Evolutionary conservation across 2,797 vertebrate genomes (phyloP).

Genomic region (Enteromius trimaculatus): DNA sequence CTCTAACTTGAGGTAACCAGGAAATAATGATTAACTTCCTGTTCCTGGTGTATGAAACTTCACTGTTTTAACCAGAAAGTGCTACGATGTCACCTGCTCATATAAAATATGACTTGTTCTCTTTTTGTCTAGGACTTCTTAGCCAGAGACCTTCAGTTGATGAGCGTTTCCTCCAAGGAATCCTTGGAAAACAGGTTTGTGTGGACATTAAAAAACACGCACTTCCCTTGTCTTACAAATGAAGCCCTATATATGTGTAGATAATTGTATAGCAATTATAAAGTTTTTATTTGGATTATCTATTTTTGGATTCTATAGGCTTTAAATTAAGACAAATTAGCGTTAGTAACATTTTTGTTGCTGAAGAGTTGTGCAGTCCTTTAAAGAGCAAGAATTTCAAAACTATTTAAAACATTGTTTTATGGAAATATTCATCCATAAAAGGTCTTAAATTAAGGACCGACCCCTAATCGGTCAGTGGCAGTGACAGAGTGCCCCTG

Average conservation of each 20-base stretch:
- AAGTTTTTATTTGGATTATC: background rate
- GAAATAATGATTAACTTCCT: constrained; percentile 50
- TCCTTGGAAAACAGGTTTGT: constrained; percentile 77
- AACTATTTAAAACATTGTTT: constrained; percentile 44
- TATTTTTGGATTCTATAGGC: background rate
- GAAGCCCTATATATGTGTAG: background rate
- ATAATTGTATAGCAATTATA: background rate
- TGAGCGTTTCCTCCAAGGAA: constrained; percentile 72
- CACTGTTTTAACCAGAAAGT: constrained; percentile 12
- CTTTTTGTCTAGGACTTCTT: constrained; percentile 78
- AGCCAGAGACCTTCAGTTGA: constrained; percentile 69
- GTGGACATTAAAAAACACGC: background rate
- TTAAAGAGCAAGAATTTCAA: constrained; percentile 33
- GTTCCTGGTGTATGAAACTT: constrained; percentile 16
- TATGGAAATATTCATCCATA: constrained; percentile 53
- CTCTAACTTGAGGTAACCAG: constrained; percentile 29
- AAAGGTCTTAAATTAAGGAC: constrained; percentile 26
- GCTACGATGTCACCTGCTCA: background rate
- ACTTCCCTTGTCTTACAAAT: constrained; percentile 2
- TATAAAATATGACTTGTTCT: constrained; percentile 22
- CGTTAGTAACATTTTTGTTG: background rate
- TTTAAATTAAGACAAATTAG: background rate
- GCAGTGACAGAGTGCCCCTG: constrained; percentile 30
- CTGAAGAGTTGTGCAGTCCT: constrained; percentile 17
- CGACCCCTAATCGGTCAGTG: constrained; percentile 58